phyloP scores from a whole-genome alignment of 1,140 invertebrate species.

The Drosophila parabipectinata region DNA sequence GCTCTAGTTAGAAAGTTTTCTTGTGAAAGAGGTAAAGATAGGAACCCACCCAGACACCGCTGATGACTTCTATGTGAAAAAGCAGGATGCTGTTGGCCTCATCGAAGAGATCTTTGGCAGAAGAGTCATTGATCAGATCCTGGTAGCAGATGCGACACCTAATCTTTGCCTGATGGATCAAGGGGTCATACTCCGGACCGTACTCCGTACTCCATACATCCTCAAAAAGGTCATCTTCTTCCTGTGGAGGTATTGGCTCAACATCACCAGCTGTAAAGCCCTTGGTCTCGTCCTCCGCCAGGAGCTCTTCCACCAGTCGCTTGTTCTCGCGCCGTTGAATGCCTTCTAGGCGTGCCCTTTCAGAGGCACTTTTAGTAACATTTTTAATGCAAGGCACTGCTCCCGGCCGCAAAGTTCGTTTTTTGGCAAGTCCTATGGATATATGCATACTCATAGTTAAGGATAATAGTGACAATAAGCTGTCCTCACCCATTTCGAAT shows the following conservation, averaged over 20 bases:
- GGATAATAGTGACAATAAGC: too few relatives aligned
- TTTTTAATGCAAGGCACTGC: slow-evolving; percentile 40
- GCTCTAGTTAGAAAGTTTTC: background rate
- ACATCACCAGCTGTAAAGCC: background rate
- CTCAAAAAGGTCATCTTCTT: slow-evolving; percentile 1
- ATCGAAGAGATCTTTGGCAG: slow-evolving; percentile 46
- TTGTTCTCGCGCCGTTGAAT: slow-evolving; percentile 25
- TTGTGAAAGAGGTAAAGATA: background rate
- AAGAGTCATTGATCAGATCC: slow-evolving; percentile 21
- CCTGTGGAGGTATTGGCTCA: background rate
- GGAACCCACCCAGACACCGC: slow-evolving; percentile 61
- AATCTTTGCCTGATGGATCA: background rate
- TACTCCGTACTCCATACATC: too few relatives aligned
- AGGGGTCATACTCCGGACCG: slow-evolving; percentile 1
- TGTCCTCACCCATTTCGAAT: slow-evolving; percentile 60
- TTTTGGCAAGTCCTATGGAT: slow-evolving; percentile 33
- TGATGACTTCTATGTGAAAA: slow-evolving; percentile 70
- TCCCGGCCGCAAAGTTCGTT: slow-evolving; percentile 26
- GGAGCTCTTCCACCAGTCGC: slow-evolving; percentile 26
- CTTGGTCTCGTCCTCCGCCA: slow-evolving; percentile 21
- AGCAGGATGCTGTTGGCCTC: slow-evolving; percentile 52
- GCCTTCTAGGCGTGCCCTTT: slow-evolving; percentile 5
- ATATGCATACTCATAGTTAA: background rate
- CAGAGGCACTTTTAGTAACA: slow-evolving; percentile 9
- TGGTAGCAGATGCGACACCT: slow-evolving; percentile 53